Evolutionary conservation across 2,113 vertebrate genomes (phyloP), one percentile per base, ranked within the genome.

Genomic region (Talpa occidentalis): DNA sequence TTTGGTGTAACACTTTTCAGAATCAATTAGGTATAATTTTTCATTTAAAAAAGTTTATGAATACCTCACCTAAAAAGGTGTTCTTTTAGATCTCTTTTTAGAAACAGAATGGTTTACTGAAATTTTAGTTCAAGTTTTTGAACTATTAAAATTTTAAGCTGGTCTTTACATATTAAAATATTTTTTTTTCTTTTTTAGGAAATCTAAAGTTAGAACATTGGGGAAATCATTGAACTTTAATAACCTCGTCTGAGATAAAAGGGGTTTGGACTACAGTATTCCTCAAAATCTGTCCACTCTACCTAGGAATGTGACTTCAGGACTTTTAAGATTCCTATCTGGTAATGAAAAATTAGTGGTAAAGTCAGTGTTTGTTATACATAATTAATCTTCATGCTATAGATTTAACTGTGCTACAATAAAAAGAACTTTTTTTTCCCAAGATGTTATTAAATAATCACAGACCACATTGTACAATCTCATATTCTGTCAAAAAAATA

Each of bases 81-180:
- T 16, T 94, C 66, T 96, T 97, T 98, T 96, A 95, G 88, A 66
- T 82, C 76, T 92, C 85, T 97, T 96, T 95, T 95, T 70, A 94
- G 47, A 87, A 93, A 76, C 56, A 64, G 82, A 35, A 74, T 19
- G 54, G 12, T 47, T 81, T 81, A 96, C 67, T 85, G 44, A 79
- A 86, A 79, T 91, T 93, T 90, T 86, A 85, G 30, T 87, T 77
- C 28, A 62, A 66, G 11, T 97, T 94, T 95, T 93, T 94, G 73
- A 98, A 95, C 35, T 90, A 95, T 37, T 49, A 93, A 76, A 47
- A 19, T 70, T 73, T 92, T 90, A 90, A 89, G 64, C 16, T 83
- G 28, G 6, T 15, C 24, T 74, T 88, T 82, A 37, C n/a, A 24
- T n/a, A 54, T 54, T 66, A 82, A 47, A 54, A 54, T 47, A 62